These are phyloP conservation scores for Hoplias malabaricus DNA, from an alignment of 2,113 vertebrate species.

Conservation along the genomic window DNA sequence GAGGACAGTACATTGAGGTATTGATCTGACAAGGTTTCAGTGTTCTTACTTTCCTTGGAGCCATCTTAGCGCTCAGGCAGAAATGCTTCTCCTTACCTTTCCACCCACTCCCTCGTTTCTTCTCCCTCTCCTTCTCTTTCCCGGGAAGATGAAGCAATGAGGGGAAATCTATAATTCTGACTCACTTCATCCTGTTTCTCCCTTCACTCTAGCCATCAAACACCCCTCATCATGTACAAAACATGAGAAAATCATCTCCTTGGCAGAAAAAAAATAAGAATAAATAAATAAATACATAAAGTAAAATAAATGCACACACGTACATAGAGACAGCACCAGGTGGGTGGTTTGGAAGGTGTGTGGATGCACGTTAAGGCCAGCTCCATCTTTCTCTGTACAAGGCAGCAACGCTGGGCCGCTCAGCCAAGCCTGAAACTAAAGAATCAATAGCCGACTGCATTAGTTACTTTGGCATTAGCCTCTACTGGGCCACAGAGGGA, in stretches of 20 bases:
- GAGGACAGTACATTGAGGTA: background rate
- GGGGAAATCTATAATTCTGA: background rate
- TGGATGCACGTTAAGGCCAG: slow-evolving; percentile 36
- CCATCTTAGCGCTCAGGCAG: background rate
- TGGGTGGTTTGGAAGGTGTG: background rate
- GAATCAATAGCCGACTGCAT: slow-evolving; percentile 69
- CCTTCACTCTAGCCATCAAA: background rate
- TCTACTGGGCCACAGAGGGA: slow-evolving; percentile 55
- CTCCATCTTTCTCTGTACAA: slow-evolving; percentile 57
- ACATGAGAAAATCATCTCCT: background rate
- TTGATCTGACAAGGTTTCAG: background rate
- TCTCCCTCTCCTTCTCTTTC: background rate
- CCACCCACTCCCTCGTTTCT: slow-evolving; percentile 6
- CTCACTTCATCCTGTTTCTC: background rate
- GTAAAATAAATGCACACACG: slow-evolving; percentile 16
- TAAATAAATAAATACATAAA: too few species aligned
- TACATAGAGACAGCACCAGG: slow-evolving; percentile 12
- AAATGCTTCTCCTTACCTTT: background rate
- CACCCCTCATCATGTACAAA: background rate
- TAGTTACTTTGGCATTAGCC: slow-evolving; percentile 66
- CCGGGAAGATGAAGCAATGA: background rate
- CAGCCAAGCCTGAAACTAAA: slow-evolving; percentile 60
- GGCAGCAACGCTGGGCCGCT: slow-evolving; percentile 41
- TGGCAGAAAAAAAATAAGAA: too few species aligned
- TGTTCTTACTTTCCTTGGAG: background rate